Evolutionary conservation across 1,140 invertebrate species (phyloP).

Genomic region (Drosophila mayri): DNA sequence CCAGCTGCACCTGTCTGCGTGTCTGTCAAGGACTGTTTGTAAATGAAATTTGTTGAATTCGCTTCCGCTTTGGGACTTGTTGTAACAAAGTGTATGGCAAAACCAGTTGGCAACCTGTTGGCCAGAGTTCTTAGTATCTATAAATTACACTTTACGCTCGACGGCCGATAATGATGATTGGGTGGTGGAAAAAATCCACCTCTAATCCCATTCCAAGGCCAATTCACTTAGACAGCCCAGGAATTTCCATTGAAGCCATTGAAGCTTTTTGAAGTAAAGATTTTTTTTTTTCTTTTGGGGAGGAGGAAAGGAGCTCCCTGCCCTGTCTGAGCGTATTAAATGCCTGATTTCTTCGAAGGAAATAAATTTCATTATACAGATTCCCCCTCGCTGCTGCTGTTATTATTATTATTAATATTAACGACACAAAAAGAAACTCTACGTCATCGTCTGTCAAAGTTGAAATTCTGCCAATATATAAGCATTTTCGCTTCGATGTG

Average conservation of each 20-base stretch:
- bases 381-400: constrained; percentile 5
- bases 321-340: constrained; percentile 2
- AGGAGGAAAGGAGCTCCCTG: background rate
- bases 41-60: constrained; percentile 74
- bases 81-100: constrained; percentile 51
- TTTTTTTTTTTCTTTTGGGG: background rate
- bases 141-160: constrained; percentile 69
- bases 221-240: constrained; percentile 44
- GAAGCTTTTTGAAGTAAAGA: constrained; percentile 28
- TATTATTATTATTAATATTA: constrained; percentile 33
- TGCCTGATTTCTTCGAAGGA: constrained; percentile 9
- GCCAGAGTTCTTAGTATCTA: constrained; percentile 60
- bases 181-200: constrained; percentile 34
- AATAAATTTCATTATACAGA: constrained; percentile 46
- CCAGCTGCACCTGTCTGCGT: constrained; percentile 27
- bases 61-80: constrained; percentile 70
- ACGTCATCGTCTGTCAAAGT: constrained; percentile 44
- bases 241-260: constrained; percentile 51
- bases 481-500: constrained; percentile 11
- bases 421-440: constrained; percentile 38
- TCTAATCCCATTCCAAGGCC: constrained; percentile 49
- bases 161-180: constrained; percentile 36
- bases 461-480: constrained; percentile 27
- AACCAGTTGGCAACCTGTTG: constrained; percentile 68
- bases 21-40: constrained; percentile 75